phyloP scores from a whole-genome alignment of 2,888 invertebrate species.

The Eumerus sabulonum region DNA sequence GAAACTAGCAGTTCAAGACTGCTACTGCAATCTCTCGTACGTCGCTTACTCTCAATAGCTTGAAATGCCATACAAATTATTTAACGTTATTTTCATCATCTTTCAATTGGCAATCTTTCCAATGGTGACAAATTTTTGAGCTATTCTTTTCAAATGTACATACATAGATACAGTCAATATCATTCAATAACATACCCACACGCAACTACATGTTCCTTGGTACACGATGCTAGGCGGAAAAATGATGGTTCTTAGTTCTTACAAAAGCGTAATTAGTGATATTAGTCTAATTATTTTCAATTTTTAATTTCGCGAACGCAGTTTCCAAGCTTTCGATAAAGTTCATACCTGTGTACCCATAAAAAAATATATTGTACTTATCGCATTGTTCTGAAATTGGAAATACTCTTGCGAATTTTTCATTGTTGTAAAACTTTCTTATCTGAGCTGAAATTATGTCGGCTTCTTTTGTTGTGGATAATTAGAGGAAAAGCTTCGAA shows the following conservation, averaged over 20 bases:
- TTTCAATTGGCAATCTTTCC: too few relatives aligned
- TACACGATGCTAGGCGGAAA: slow-evolving; percentile 10
- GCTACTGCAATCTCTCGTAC: too few relatives aligned
- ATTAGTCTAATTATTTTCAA: slow-evolving; percentile 35
- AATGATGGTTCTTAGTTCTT: slow-evolving; percentile 16
- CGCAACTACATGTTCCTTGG: too few relatives aligned
- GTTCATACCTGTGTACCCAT: too few relatives aligned
- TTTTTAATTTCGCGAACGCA: slow-evolving; percentile 5
- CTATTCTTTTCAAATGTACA: slow-evolving; percentile 8
- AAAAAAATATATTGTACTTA: not conserved
- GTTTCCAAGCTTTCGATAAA: slow-evolving; percentile 38
- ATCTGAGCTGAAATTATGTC: slow-evolving; percentile 32
- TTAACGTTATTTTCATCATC: too few relatives aligned
- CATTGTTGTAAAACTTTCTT: slow-evolving; percentile 27
- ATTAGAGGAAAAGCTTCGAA: not conserved
- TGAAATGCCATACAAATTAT: too few relatives aligned
- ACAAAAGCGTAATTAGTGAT: slow-evolving; percentile 48
- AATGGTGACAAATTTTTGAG: too few relatives aligned
- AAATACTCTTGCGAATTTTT: slow-evolving; percentile 32
- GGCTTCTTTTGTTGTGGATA: slow-evolving; percentile 25
- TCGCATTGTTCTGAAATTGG: slow-evolving; percentile 15
- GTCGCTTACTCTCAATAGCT: too few relatives aligned
- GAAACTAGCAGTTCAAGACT: too few relatives aligned
- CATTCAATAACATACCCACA: too few relatives aligned
- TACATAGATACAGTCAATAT: slow-evolving; percentile 19